A percentile compares a stretch with the other conserved stretches of the same genome.
phyloP scores from a whole-genome alignment of 1,140 invertebrate genomes.

The Atta colombica region DNA sequence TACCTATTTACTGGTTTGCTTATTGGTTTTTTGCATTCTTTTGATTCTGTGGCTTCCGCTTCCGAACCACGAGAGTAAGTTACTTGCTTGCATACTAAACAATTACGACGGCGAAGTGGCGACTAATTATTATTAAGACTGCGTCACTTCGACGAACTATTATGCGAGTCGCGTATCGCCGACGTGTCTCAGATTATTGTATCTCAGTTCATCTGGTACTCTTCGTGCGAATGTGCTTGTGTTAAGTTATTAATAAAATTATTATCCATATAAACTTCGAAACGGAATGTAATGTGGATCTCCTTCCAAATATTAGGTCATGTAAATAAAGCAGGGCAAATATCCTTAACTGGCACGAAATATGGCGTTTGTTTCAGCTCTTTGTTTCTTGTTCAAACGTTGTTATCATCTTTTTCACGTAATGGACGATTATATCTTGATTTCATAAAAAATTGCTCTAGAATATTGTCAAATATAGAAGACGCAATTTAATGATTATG shows the following conservation, averaged over 20 bases:
- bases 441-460: not conserved
- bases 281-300: not conserved
- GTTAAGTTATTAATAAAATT: constrained; percentile 45
- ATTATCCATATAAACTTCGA: not conserved
- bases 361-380: not conserved
- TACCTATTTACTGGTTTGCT: not conserved
- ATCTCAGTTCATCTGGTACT: constrained; percentile 32
- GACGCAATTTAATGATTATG: not conserved
- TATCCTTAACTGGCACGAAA: not conserved
- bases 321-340: not conserved
- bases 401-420: not conserved
- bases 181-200: constrained; percentile 41
- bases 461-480: not conserved
- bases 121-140: constrained; percentile 54
- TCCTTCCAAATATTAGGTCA: not conserved
- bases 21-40: not conserved
- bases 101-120: constrained; percentile 30
- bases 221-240: not conserved
- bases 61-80: not conserved
- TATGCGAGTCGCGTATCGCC: constrained; percentile 31
- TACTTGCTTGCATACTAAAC: constrained; percentile 27
- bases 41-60: not conserved
- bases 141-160: constrained; percentile 13
- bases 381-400: not conserved
- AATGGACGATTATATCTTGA: not conserved